Conservation (phyloP, 2,797 vertebrate species). For the Pangasius larnaudii region DNA sequence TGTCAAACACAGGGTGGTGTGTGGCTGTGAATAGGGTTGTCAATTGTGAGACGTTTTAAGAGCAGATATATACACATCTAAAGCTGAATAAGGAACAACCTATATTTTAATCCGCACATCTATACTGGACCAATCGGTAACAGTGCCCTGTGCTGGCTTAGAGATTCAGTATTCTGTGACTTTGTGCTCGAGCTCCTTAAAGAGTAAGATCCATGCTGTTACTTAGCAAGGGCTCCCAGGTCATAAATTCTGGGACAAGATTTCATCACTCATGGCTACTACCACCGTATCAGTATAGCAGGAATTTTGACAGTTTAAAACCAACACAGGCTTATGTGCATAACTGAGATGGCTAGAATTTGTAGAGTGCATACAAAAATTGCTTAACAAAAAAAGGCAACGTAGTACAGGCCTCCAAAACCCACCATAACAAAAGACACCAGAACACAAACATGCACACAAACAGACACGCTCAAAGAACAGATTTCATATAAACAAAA, state of each 20-base stretch:
- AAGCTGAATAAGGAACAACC: neutral
- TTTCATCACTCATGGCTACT: constrained; percentile 65
- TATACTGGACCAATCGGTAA: neutral
- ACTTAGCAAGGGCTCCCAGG: constrained; percentile 53
- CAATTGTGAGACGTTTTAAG: neutral
- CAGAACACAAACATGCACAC: neutral
- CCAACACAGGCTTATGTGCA: constrained; percentile 63
- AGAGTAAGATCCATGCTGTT: constrained; percentile 24
- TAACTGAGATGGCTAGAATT: constrained; percentile 60
- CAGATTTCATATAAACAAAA: neutral
- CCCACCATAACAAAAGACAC: neutral
- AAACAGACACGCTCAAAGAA: neutral
- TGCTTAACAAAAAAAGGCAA: constrained; percentile 16
- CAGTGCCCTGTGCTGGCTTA: neutral
- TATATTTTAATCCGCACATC: no score
- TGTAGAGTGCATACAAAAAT: constrained; percentile 46
- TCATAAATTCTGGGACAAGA: constrained; percentile 65
- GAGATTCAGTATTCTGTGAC: constrained; percentile 10
- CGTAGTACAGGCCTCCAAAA: neutral
- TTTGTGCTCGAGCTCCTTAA: constrained; percentile 28
- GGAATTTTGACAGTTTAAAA: constrained; percentile 68
- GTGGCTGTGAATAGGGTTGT: neutral
- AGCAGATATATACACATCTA: neutral
- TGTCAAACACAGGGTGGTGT: neutral
- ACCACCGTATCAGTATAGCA: constrained; percentile 59